Evolutionary conservation across 2,888 invertebrate species (phyloP).

Genomic region (Pristionchus arcanus): DNA sequence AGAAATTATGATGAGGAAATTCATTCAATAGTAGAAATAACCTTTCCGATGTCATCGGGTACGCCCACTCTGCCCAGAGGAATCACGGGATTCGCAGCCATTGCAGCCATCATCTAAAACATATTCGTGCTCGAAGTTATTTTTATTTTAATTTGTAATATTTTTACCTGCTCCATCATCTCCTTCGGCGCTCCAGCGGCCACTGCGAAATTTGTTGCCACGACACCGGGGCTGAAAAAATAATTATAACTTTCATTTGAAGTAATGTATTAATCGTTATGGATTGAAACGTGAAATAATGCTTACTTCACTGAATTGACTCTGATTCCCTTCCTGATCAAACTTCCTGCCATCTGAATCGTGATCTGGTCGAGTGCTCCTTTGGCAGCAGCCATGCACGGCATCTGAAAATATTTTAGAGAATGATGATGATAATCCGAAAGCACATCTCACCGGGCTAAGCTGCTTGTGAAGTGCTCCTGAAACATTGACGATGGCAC

Average conservation of each 20-base stretch:
- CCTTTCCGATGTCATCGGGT: constrained; percentile 5
- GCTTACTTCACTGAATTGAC: neutral
- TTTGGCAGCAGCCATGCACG: neutral
- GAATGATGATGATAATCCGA: neutral
- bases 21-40: neutral
- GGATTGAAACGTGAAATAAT: neutral
- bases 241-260: neutral
- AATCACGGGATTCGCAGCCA: constrained; percentile 6
- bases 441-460: neutral
- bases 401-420: neutral
- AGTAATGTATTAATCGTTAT: neutral
- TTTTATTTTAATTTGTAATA: neutral
- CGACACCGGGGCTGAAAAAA: neutral
- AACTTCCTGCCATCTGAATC: constrained; percentile 13
- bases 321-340: constrained; percentile 29
- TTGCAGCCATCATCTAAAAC: neutral
- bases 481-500: constrained; percentile 17
- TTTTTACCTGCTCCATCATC: neutral
- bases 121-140: neutral
- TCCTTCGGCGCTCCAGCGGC: constrained; percentile 1
- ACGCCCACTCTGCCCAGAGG: neutral
- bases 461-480: constrained; percentile 25
- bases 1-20: neutral
- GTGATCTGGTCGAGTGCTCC: neutral
- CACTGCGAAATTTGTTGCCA: neutral